Base-by-base conservation (phyloP, 2,113 vertebrate genomes). In the Percina caprodes region DNA sequence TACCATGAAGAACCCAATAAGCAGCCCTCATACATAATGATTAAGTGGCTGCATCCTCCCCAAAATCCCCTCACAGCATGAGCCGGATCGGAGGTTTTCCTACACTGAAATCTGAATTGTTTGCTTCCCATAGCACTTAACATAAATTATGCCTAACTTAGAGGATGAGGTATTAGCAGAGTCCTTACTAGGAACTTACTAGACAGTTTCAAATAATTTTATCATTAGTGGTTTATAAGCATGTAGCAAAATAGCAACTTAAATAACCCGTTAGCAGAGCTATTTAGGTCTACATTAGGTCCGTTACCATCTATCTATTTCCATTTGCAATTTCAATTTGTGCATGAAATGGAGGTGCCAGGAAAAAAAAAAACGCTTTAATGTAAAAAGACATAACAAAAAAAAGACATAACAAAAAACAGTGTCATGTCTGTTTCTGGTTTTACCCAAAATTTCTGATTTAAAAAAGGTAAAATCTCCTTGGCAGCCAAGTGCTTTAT, bases 41-140 rank as follows among this genome's bases (percentile, higher is more conserved):
- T 65, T 72, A 75, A 75, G 69, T 35, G 19, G 56, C 70, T 79
- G 39, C 71, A 76, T 85, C 60, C 66, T 79, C 21, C 30, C 33
- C n/a, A 14, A 79, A 88, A 78, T 72, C 86, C 76, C 75, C n/a
- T 77, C 71, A 73, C 79, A 85, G 83, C 72, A 49, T 19, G 71
- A 46, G 51, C 49, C 49, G 67, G 61, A 72, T 69, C 24, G 60
- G 33, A 55, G 45, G 62, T 74, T 78, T 74, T 71, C 74, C 65
- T 67, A 58, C 54, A 42, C 30, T 61, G 58, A 74, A 65, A 55
- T 78, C 60, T 51, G 30, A 61, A 68, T 69, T 10, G 61, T 51
- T 42, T 58, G 39, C 71, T 18, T 62, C 61, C 49, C 49, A 49
- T 2, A 66, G 21, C 69, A 74, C 35, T 69, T 49, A 65, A 24